Conservation (phyloP, 2,113 vertebrate species). For the Otis tarda region DNA sequence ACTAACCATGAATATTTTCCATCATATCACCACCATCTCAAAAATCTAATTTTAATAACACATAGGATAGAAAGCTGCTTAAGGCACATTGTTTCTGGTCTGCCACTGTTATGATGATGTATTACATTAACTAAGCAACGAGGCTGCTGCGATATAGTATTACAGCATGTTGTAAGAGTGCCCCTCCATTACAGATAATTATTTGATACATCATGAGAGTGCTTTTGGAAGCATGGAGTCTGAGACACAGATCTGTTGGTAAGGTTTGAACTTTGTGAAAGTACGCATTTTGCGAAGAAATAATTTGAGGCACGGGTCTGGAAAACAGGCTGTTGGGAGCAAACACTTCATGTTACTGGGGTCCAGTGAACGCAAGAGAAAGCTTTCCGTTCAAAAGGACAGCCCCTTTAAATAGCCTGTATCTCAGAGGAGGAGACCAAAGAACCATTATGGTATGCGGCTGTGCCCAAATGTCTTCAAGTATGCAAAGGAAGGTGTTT, state of each 20-base stretch:
- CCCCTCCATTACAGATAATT: not conserved
- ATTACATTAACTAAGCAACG: not conserved
- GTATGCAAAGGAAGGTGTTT: not conserved
- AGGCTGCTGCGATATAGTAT: not conserved
- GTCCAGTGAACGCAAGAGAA: not conserved
- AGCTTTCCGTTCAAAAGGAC: not conserved
- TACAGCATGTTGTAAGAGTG: not conserved
- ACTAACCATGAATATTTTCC: not conserved
- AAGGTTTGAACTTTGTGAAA: not conserved
- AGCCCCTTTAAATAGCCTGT: not conserved
- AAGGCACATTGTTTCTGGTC: not conserved
- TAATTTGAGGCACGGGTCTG: not conserved
- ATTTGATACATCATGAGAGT: not conserved
- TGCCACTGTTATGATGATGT: not conserved
- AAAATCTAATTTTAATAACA: conserved; percentile 16
- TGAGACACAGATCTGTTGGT: not conserved
- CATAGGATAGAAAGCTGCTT: not conserved
- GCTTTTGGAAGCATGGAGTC: not conserved
- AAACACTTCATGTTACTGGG: not conserved
- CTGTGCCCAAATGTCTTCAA: not conserved
- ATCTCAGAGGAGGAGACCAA: not conserved
- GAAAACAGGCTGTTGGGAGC: not conserved
- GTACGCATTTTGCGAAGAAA: not conserved
- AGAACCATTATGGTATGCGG: not conserved
- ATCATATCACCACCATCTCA: not conserved